Conservation (phyloP, 1,140 invertebrate species). For the Calycopis cecrops region DNA sequence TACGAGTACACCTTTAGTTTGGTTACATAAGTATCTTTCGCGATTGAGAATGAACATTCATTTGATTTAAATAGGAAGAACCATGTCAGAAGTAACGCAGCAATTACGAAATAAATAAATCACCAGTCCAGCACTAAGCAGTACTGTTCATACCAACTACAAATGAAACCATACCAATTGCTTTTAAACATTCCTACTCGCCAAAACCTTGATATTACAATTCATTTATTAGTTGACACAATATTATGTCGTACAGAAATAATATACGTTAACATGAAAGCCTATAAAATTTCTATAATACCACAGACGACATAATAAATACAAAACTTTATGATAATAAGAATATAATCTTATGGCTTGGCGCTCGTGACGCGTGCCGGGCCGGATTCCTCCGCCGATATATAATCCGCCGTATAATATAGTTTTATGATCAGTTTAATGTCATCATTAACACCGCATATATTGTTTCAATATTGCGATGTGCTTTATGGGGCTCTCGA, state of each 20-base stretch:
- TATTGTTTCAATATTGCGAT: slow-evolving; percentile 7
- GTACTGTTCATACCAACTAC: too few relatives aligned
- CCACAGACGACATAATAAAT: slow-evolving; percentile 3
- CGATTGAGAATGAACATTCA: too few relatives aligned
- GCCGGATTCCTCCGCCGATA: not conserved
- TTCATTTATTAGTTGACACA: not conserved
- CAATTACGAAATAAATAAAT: too few relatives aligned
- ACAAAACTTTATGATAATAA: slow-evolving; percentile 1
- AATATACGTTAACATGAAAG: slow-evolving; percentile 1
- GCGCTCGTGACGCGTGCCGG: not conserved
- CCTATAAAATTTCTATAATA: slow-evolving; percentile 7
- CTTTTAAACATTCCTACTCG: too few relatives aligned
- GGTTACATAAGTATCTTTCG: too few relatives aligned
- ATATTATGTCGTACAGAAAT: not conserved
- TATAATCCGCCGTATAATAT: slow-evolving; percentile 3
- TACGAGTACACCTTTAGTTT: too few relatives aligned
- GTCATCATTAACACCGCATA: slow-evolving; percentile 1
- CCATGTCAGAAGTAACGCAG: too few relatives aligned
- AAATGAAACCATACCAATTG: not conserved
- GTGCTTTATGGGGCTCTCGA: too few relatives aligned
- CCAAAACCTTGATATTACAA: too few relatives aligned
- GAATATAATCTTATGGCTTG: slow-evolving; percentile 7
- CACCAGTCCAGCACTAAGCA: too few relatives aligned
- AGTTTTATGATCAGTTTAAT: not conserved
- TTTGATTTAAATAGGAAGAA: too few relatives aligned